phyloP scores from a whole-genome alignment of 2,797 vertebrate genomes.

The Harpagifer antarcticus region DNA sequence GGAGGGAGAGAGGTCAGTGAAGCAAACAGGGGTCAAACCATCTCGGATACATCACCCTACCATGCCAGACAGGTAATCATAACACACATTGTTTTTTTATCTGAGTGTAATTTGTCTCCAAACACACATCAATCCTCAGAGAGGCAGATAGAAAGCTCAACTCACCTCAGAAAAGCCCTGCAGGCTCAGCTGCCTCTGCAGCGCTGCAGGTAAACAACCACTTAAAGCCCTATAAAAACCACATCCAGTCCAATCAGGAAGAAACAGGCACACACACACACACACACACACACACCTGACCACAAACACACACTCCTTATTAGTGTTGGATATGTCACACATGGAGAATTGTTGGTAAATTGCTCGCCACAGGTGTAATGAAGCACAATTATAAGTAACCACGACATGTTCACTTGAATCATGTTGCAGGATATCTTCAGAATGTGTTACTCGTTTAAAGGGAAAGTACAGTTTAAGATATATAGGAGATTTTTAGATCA shows the following conservation, averaged over 20 bases:
- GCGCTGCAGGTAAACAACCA: conserved; percentile 47
- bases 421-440: conserved; percentile 4
- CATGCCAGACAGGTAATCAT: conserved; percentile 1
- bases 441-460: not conserved
- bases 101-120: conserved; percentile 10
- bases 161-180: conserved; percentile 6
- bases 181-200: not conserved
- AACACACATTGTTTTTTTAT: not conserved
- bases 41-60: conserved; percentile 6
- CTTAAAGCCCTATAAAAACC: conserved; percentile 28
- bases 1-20: not conserved
- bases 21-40: conserved; percentile 16
- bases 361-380: conserved; percentile 29
- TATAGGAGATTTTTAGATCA: too few species aligned
- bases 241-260: conserved; percentile 21
- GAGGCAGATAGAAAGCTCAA: conserved; percentile 21
- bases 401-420: conserved; percentile 25
- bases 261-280: conserved; percentile 3
- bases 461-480: not conserved
- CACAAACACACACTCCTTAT: conserved; percentile 1
- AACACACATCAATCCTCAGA: conserved; percentile 2
- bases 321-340: conserved; percentile 2
- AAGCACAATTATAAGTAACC: conserved; percentile 37
- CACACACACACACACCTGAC: conserved; percentile 24
- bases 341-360: conserved; percentile 24